These are phyloP conservation scores for Macrosteles quadrilineatus DNA, from an alignment of 1,140 invertebrate species.

Conservation along the genomic window DNA sequence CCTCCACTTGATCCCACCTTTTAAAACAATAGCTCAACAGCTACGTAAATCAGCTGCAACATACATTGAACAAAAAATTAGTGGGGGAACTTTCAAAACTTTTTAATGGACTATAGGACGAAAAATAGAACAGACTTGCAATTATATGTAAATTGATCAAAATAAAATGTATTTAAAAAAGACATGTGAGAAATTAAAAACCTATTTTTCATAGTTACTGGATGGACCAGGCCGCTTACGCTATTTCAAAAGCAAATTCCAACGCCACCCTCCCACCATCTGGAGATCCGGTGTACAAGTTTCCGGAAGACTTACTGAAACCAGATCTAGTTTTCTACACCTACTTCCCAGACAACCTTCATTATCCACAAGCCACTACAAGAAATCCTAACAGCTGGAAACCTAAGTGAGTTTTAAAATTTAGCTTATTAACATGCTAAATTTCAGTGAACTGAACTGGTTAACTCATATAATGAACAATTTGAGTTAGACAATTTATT, in stretches of 20 bases:
- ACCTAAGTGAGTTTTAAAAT: conserved; percentile 2
- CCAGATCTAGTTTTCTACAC: conserved; percentile 16
- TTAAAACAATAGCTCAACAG: too few species aligned
- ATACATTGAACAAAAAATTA: too few species aligned
- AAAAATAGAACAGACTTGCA: too few species aligned
- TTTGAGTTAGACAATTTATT: not conserved
- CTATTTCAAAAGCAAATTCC: conserved; percentile 15
- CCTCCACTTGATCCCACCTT: too few species aligned
- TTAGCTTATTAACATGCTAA: not conserved
- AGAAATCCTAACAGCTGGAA: not conserved
- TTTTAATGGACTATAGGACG: too few species aligned
- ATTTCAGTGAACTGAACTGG: not conserved
- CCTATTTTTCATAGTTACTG: not conserved
- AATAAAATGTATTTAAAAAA: too few species aligned
- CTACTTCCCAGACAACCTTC: conserved; percentile 6
- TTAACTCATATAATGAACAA: not conserved
- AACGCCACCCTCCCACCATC: not conserved
- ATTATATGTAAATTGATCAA: too few species aligned
- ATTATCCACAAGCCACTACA: not conserved
- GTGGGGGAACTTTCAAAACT: too few species aligned
- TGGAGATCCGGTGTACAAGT: not conserved
- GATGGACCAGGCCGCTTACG: conserved; percentile 15
- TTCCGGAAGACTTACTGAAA: conserved; percentile 15
- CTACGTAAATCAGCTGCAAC: too few species aligned
- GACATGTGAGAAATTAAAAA: too few species aligned